phyloP scores from a whole-genome alignment of 2,888 invertebrate species.

The Heliconius erato region DNA sequence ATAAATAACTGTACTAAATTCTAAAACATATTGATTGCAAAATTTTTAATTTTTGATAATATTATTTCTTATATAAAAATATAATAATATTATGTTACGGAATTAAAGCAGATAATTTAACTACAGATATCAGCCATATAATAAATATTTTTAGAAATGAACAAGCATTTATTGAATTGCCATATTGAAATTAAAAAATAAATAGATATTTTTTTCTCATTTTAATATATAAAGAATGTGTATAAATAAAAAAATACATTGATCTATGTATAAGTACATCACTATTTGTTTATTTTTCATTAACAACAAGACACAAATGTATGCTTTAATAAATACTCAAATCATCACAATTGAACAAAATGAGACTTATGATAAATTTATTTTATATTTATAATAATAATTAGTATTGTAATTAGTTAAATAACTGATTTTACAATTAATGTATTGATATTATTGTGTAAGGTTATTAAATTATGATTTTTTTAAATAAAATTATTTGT shows the following conservation, averaged over 20 bases:
- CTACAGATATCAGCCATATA: background rate
- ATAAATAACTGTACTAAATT: background rate
- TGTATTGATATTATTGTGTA: constrained; percentile 27
- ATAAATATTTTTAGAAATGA: background rate
- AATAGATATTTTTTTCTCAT: background rate
- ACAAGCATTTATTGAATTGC: background rate
- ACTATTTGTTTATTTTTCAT: background rate
- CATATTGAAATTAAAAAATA: background rate
- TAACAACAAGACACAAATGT: background rate
- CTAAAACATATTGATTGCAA: too few relatives aligned
- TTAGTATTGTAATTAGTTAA: constrained; percentile 22
- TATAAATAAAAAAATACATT: background rate
- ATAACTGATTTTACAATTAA: constrained; percentile 18
- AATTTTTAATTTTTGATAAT: too few relatives aligned
- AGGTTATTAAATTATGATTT: constrained; percentile 42
- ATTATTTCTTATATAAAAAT: too few relatives aligned
- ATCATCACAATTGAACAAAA: constrained; percentile 35
- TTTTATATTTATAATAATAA: constrained; percentile 12
- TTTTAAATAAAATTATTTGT: constrained; percentile 39
- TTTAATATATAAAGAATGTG: background rate
- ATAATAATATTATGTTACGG: too few relatives aligned
- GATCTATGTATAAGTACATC: constrained; percentile 7
- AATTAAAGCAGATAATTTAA: too few relatives aligned
- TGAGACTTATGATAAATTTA: constrained; percentile 25
- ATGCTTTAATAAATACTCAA: constrained; percentile 36